Percentiles rank a stretch among this genome's conserved stretches.
phyloP scores from a whole-genome alignment of 2,888 invertebrate genomes.

The Aromia moschata region DNA sequence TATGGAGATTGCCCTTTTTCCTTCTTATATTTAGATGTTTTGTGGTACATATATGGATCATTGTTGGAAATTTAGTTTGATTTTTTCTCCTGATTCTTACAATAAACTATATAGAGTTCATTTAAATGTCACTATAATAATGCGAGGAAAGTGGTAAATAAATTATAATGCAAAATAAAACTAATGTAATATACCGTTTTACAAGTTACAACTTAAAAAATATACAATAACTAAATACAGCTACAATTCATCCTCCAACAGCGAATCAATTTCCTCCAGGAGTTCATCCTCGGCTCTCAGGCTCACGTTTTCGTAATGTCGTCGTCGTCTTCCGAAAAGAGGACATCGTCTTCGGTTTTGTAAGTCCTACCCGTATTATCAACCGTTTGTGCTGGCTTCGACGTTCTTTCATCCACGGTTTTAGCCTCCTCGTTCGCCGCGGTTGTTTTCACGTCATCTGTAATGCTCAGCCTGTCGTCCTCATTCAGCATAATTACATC shows the following conservation, averaged over 20 bases:
- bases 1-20: too few species aligned
- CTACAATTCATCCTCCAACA: constrained; percentile 54
- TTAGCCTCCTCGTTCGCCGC: background rate
- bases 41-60: too few species aligned
- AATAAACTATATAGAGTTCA: too few species aligned
- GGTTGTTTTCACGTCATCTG: too few species aligned
- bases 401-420: constrained; percentile 4
- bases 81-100: too few species aligned
- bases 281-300: constrained; percentile 60
- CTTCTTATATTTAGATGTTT: too few species aligned
- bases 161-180: too few species aligned
- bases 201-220: background rate
- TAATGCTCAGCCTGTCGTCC: background rate
- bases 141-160: too few species aligned
- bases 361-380: background rate
- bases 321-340: constrained; percentile 57
- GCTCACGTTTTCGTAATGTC: constrained; percentile 50
- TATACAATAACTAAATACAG: background rate
- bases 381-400: constrained; percentile 24
- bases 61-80: too few species aligned
- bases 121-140: too few species aligned
- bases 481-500: constrained; percentile 6
- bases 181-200: too few species aligned
- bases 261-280: constrained; percentile 61
- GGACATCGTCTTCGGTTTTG: constrained; percentile 53